These are phyloP conservation scores for Bos taurus DNA, from an alignment of 2,113 vertebrate species.

Conservation along the genomic window ARS-UCD2.0 NC_037344.1:12394001-12394500, in stretches of 20 bases:
- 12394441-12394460: neutral
- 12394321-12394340: neutral
- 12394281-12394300: slow-evolving; percentile 38
- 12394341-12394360: neutral
- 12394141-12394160: slow-evolving; percentile 82
- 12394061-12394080: slow-evolving; percentile 62
- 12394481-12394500: neutral
- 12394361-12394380: slow-evolving; percentile 37
- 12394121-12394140: slow-evolving; percentile 83
- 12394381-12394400: neutral
- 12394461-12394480: neutral
- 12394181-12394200: slow-evolving; percentile 80
- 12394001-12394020: neutral
- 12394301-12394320: slow-evolving; percentile 40
- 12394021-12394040: neutral
- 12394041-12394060: slow-evolving; percentile 46
- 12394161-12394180: slow-evolving; percentile 82
- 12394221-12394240: slow-evolving; percentile 69
- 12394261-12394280: neutral
- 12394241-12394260: slow-evolving; percentile 65
- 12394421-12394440: neutral
- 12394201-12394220: slow-evolving; percentile 74
- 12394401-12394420: neutral
- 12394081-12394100: slow-evolving; percentile 55
- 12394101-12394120: slow-evolving; percentile 76